Percentiles rank a stretch among this genome's conserved stretches.
These are phyloP conservation scores for Thalassophryne amazonica DNA, from an alignment of 2,797 vertebrate genomes.

Conservation along the genomic window DNA sequence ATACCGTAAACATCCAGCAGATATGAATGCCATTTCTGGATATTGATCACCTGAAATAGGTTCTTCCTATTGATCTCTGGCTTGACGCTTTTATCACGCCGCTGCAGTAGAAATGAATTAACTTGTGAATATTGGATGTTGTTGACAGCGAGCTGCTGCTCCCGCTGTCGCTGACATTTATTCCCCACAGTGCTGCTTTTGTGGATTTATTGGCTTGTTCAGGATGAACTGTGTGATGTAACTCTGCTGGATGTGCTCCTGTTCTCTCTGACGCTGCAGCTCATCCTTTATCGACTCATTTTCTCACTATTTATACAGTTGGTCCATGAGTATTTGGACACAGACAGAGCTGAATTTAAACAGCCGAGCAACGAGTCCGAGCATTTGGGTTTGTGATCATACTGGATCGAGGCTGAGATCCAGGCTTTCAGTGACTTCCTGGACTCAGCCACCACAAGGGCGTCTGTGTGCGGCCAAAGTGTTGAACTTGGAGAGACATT, in stretches of 20 bases:
- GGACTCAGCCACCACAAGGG: too few relatives aligned
- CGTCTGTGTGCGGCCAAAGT: too few relatives aligned
- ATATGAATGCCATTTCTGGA: constrained; percentile 60
- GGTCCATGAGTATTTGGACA: too few relatives aligned
- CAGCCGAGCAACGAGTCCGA: too few relatives aligned
- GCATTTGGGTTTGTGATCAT: too few relatives aligned
- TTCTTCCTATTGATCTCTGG: constrained; percentile 53
- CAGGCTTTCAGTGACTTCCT: too few relatives aligned
- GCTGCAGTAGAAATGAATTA: constrained; percentile 59
- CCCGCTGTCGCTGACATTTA: constrained; percentile 48
- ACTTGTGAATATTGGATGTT: constrained; percentile 71
- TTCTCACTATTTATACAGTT: constrained; percentile 5
- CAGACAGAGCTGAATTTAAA: too few relatives aligned
- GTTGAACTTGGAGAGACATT: too few relatives aligned
- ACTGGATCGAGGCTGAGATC: too few relatives aligned
- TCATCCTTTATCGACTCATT: constrained; percentile 19
- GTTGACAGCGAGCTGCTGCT: constrained; percentile 60
- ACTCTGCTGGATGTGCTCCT: constrained; percentile 17
- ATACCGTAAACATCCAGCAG: constrained; percentile 44
- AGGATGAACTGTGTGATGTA: constrained; percentile 41
- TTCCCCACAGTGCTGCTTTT: constrained; percentile 24
- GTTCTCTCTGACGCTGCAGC: constrained; percentile 15
- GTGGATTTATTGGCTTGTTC: constrained; percentile 57
- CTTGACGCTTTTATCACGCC: constrained; percentile 44
- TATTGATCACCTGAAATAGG: constrained; percentile 58